Evolutionary conservation across 1,140 invertebrate species (phyloP), one percentile per base, ranked within the genome.

Genomic region (Idris sp.): DNA sequence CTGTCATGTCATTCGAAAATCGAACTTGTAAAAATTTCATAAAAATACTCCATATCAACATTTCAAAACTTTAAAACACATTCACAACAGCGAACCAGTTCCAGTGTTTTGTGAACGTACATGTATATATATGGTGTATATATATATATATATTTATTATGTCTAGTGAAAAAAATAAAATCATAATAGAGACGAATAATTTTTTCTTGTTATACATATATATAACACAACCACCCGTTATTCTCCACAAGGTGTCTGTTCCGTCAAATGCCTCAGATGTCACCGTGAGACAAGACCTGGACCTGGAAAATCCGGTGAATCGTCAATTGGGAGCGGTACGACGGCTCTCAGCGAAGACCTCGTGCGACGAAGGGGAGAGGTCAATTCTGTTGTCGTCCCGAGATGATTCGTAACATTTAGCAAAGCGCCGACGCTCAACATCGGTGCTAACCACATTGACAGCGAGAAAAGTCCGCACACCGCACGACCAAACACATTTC

Each of bases 331-430:
- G 83, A 33, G 74, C 72, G 0, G 58, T 72, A 0, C 48, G 69
- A 25, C 49, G 81, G 1, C 49, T 82, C 15, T 71, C 79, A 1
- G 40, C 30, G 0, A 83, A 81, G 54, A 81, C 77, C 13, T 48
- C 72, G 4, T 43, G 43, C 1, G 77, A 79, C 0, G 79, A 82
- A 11, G 83, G 85, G 25, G 83, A 84, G 46, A 80, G 59, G 48
- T 73, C 79, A 18, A 86, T 81, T 71, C 67, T 87, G 14, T 68
- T 86, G 31, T 41, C 77, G 0, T 81, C 80, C 14, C 78, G 81
- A 46, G 80, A 85, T 25, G 76, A 80, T 16, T 85, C 84, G 85
- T 86, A 86, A 85, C 85, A 77, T 48, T 79, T 79, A 33, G 74
- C 74, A 49, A 83, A 81, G 7, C 64, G 81, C 78, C 82, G 82